Percentiles rank a stretch among this genome's conserved stretches.
Conservation (phyloP, 2,888 invertebrate species). For the Lasioglossum pauxillum region DNA sequence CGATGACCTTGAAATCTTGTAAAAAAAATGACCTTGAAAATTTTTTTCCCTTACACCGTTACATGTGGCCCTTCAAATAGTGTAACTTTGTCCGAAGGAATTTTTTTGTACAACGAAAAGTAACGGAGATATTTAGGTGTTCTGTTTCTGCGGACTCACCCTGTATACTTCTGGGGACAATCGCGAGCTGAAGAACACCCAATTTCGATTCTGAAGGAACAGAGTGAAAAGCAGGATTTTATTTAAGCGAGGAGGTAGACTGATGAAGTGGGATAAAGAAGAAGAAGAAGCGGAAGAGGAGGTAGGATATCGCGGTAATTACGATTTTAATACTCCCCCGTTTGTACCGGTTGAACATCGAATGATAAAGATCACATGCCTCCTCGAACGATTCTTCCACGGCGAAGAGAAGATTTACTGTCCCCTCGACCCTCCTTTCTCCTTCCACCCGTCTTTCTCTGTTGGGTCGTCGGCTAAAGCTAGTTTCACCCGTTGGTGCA, state of each 20-base stretch:
- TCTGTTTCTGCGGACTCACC: no score
- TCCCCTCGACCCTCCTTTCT: not conserved
- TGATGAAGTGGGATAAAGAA: not conserved
- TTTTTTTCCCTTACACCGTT: no score
- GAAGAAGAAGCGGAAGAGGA: not conserved
- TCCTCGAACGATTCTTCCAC: not conserved
- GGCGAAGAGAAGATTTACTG: not conserved
- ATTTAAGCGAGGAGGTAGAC: not conserved
- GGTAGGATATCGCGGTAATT: slow-evolving; percentile 29
- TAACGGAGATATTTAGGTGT: no score
- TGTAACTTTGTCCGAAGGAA: no score
- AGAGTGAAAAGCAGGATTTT: not conserved
- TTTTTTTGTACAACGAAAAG: no score
- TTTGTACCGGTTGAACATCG: slow-evolving; percentile 3
- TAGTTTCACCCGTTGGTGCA: not conserved
- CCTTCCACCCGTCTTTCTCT: not conserved
- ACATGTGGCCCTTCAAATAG: no score
- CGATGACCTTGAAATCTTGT: no score
- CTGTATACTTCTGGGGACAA: no score
- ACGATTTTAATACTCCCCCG: slow-evolving; percentile 55
- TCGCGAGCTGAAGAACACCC: not conserved
- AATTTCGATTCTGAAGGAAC: not conserved
- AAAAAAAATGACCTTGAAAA: no score
- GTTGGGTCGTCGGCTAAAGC: not conserved
- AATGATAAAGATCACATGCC: slow-evolving; percentile 32